Evolutionary conservation across 1,140 invertebrate species (phyloP), one percentile per base, ranked within the genome.

Genomic region (Diploscapter pachys): DNA sequence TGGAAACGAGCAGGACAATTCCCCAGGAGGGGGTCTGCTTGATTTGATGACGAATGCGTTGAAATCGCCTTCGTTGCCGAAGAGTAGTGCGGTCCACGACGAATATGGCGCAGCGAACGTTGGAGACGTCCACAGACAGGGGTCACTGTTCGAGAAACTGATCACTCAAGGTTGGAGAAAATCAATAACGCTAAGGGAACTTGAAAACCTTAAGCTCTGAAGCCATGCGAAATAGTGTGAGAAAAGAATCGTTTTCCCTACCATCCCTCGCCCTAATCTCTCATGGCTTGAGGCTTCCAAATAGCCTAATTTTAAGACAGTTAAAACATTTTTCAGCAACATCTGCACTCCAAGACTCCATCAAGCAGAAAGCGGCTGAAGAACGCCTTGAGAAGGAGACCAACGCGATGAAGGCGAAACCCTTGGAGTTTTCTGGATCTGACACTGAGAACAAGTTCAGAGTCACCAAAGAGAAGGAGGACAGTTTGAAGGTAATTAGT

Each of bases 21-120:
- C 4, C 53, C 31, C 54, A 67, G 49, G 56, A 72, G 61, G 57
- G 9, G 61, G 70, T 67, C 54, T 76, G 4, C 50, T 76, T 54
- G 75, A 76, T 49, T 66, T 63, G 49, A 76, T 76, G 75, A 70
- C 75, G 54, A 75, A 76, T 56, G 75, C 61, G 13, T 52, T 76
- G 11, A 76, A 53, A 5, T 63, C 69, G 62, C 53, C 31, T 54
- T 54, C 54, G 5, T n/a, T 71, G 55, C 68, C 69, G 49, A 63
- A 63, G 49, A 68, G 67, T 53, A 53, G 72, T 48, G 57, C 55
- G 3, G 75, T 56, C 8, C 70, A 71, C n/a, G 69, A 71, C 63
- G 69, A 67, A 51, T 73, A 63, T 11, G 9, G 69, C 50, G 52
- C 68, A 2, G 53, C 67, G 5, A 63, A 59, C 9, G 68, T 54